phyloP scores from a whole-genome alignment of 2,113 vertebrate species.

The Ochotona curzoniae region DNA sequence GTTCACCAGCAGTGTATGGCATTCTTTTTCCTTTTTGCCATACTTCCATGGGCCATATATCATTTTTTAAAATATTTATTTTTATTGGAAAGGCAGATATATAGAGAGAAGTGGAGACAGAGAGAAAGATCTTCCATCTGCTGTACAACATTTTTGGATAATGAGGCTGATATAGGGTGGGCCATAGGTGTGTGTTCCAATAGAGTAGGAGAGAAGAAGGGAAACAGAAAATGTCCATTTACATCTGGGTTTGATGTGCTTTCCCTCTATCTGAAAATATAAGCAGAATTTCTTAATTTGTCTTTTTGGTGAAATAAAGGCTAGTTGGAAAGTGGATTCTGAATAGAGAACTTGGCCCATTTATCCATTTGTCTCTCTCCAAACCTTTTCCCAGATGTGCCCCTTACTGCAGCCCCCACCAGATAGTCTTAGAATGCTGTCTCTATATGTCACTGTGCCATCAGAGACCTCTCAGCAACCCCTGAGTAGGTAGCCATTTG shows the following conservation, averaged over 20 bases:
- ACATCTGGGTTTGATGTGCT: not conserved
- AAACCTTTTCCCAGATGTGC: not conserved
- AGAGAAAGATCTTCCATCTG: not conserved
- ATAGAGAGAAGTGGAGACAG: too few species aligned
- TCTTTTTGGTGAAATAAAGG: not conserved
- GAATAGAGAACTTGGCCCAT: constrained; percentile 10
- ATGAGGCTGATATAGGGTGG: not conserved
- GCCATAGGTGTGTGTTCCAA: not conserved
- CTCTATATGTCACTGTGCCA: not conserved
- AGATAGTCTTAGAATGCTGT: not conserved
- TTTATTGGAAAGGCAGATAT: too few species aligned
- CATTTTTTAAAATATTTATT: not conserved
- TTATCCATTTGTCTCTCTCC: not conserved
- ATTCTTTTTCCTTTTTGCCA: not conserved
- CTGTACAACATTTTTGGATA: not conserved
- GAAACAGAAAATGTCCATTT: not conserved
- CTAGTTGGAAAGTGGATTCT: constrained; percentile 33
- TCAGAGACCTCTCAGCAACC: not conserved
- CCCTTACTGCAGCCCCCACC: not conserved
- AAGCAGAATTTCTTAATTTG: not conserved
- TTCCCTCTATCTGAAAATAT: constrained; percentile 46
- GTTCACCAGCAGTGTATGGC: not conserved
- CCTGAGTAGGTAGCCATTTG: constrained; percentile 65
- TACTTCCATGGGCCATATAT: not conserved
- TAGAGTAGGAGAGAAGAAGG: not conserved